These are phyloP conservation scores for Holothuria leucospilota DNA, from an alignment of 53 echinoderm and acorn worm genomes.

Conservation along the genomic window DNA sequence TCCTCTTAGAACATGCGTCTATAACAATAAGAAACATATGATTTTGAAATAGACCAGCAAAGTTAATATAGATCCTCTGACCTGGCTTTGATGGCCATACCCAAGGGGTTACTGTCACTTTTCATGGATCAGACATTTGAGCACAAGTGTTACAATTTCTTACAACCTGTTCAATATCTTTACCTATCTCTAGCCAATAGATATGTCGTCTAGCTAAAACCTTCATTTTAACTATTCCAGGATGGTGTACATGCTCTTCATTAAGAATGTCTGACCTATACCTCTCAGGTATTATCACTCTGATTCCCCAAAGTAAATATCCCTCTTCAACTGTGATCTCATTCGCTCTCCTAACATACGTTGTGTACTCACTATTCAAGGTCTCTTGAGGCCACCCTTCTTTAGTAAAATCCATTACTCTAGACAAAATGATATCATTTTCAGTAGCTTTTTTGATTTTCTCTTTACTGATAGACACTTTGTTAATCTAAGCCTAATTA, in stretches of 20 bases:
- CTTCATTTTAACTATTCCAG: conserved; percentile 69
- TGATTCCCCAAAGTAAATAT: conserved; percentile 64
- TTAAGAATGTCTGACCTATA: conserved; percentile 45
- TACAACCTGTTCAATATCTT: conserved; percentile 55
- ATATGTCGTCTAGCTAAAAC: conserved; percentile 52
- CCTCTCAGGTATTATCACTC: conserved; percentile 66
- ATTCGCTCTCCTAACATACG: conserved; percentile 44
- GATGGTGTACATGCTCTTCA: conserved; percentile 52
- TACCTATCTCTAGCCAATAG: conserved; percentile 64
- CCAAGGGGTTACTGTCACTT: neutral
- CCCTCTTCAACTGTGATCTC: too few relatives aligned
- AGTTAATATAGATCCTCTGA: neutral
- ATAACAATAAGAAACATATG: neutral
- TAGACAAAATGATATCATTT: neutral
- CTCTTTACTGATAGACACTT: neutral
- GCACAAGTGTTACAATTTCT: too few relatives aligned
- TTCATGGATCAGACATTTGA: neutral
- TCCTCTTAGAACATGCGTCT: neutral
- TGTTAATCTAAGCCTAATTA: neutral
- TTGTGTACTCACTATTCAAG: neutral
- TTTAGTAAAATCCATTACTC: too few relatives aligned
- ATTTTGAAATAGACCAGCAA: neutral
- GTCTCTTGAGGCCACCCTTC: too few relatives aligned
- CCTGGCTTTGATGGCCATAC: conserved; percentile 6
- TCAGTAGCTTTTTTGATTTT: conserved; percentile 15